Percentiles rank a stretch among this genome's conserved stretches.
phyloP scores from a whole-genome alignment of 2,113 vertebrate species.

The Ctenomys sociabilis region DNA sequence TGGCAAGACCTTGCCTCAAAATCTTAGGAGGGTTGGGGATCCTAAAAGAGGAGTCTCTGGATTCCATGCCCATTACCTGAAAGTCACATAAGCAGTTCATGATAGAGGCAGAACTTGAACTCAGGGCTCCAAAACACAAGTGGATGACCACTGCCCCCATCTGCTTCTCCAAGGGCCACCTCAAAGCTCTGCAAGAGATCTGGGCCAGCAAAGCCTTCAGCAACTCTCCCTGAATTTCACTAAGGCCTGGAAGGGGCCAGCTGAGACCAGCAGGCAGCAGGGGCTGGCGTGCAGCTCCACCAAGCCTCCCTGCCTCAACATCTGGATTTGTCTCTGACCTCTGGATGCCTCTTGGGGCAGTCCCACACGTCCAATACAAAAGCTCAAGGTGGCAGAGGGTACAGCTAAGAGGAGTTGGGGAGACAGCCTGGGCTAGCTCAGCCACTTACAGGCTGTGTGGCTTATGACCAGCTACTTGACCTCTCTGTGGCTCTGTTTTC shows the following conservation, averaged over 20 bases:
- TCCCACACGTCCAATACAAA: neutral
- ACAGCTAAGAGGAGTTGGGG: neutral
- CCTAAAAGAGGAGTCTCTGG: neutral
- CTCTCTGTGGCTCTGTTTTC: neutral
- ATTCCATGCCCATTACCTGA: too few species aligned
- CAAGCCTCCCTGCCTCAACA: neutral
- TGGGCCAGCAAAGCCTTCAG: neutral
- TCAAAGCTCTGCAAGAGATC: neutral
- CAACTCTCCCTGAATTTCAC: neutral
- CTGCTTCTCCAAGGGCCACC: neutral
- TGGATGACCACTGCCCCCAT: neutral
- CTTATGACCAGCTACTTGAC: neutral
- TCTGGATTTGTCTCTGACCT: neutral
- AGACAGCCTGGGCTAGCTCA: neutral
- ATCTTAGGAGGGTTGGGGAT: neutral
- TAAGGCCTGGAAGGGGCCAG: neutral
- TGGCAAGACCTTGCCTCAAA: neutral
- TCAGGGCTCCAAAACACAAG: too few species aligned
- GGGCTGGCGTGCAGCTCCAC: neutral
- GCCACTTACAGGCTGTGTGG: neutral
- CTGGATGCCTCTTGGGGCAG: neutral
- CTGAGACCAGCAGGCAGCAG: neutral
- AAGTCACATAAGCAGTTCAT: neutral
- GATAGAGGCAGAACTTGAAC: neutral
- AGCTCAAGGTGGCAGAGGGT: neutral